These are phyloP conservation scores for Pinctada fucata DNA, from an alignment of 2,888 invertebrate species.

Conservation along the genomic window DNA sequence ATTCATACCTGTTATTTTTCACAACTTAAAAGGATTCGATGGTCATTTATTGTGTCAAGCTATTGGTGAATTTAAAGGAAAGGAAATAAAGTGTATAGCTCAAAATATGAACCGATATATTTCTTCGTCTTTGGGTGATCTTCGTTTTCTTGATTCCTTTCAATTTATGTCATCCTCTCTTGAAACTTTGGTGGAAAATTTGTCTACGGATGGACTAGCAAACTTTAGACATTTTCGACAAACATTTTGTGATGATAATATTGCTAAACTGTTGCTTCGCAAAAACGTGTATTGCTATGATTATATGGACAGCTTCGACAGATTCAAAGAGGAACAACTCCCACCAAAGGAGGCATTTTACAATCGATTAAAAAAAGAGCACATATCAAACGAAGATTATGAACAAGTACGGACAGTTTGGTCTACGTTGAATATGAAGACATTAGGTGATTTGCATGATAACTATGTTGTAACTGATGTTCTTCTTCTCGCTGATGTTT, in stretches of 20 bases:
- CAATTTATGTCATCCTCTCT: too few species aligned
- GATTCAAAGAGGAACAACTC: constrained; percentile 33
- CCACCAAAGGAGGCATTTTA: too few species aligned
- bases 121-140: too few species aligned
- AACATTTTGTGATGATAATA: constrained; percentile 16
- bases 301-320: constrained; percentile 36
- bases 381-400: constrained; percentile 36
- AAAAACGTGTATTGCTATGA: constrained; percentile 44
- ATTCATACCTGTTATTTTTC: constrained; percentile 21
- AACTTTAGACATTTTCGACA: constrained; percentile 35
- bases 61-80: constrained; percentile 21
- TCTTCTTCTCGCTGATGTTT: too few species aligned
- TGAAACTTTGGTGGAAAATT: constrained; percentile 31
- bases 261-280: constrained; percentile 23
- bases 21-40: constrained; percentile 34
- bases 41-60: constrained; percentile 26
- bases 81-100: constrained; percentile 35
- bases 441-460: too few species aligned
- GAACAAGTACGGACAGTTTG: constrained; percentile 31
- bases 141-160: too few species aligned
- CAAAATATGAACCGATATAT: too few species aligned
- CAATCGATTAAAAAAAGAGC: constrained; percentile 15
- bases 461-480: too few species aligned
- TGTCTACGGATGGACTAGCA: constrained; percentile 33
- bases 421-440: too few species aligned